Base-by-base conservation (phyloP, 2,888 invertebrate genomes). In the Diachrysia chrysitis region DNA sequence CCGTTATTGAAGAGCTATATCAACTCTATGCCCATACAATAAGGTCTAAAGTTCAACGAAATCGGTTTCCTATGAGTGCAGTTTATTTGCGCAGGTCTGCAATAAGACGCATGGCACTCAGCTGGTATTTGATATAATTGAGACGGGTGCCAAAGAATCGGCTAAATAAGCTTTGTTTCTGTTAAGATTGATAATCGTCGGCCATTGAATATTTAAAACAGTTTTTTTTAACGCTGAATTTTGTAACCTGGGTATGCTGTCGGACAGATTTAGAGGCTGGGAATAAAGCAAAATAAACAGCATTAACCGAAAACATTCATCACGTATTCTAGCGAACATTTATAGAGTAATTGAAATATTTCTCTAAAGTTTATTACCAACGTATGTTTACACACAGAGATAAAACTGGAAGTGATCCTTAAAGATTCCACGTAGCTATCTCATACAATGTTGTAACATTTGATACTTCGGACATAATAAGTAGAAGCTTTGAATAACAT, bases 101-200 rank as follows among this genome's bases (percentile, higher is more conserved):
- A 81, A 83, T 85, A 83, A 81, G 82, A 85, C 70, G 78, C 78
- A 71, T 73, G 76, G 70, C 76, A 72, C 66, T 80, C 76, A 48
- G 77, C 79, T 76, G 84, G 83, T 84, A 84, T 86, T 80, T 79
- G 81, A 74, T 81, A 83, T 85, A 82, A 85, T 83, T 80, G 83
- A 81, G 82, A 71, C 81, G 73, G 73, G 85, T 89, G 89, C 89
- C 89, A 90, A 89, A 78, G 76, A 79, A 78, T 83, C 74, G 59
- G 58, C 48, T 61, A 70, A 61, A 71, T 69, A 62, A 64, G 66
- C 46, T 69, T 64, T 73, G 71, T 76, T 72, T 78, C 37, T 75
- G 37, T 46, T 57, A 70, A 79, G 69, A 79, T 81, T 80, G 73
- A 71, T 73, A 69, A 63, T 58, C 46, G 2, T 21, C 58, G 56